Base-by-base conservation (phyloP, 2,797 vertebrate genomes). In the Melanogrammus aeglefinus region DNA sequence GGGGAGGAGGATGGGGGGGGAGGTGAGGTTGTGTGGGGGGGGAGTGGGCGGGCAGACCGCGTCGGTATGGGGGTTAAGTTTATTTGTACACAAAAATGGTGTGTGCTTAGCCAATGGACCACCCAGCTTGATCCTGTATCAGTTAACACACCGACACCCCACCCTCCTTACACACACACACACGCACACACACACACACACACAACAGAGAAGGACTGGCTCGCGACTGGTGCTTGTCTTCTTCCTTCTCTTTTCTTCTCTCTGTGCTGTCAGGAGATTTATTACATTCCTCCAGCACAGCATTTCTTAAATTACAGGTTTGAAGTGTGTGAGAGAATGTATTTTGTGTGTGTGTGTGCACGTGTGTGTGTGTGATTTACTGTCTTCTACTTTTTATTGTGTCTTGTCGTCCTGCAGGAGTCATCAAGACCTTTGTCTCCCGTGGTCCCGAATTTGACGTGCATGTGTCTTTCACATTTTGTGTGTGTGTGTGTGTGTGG, bases 71-170 rank as follows among this genome's bases (percentile, higher is more conserved):
- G 93, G 91, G 91, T 91, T 94, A 91, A 88, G 92, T 95, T 95
- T 95, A 95, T 95, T 95, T 94, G 93, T 95, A 94, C 92, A 94
- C 94, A 95, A 92, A 93, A 92, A 92, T 91, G 89, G 88, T 92
- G 91, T 90, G 88, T 91, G 88, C 85, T 90, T 88, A 89, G 86
- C 81, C 85, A 79, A 74, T 16, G 79, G 92, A 93, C 92, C 92
- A 93, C 92, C 92, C 92, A 92, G 83, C 88, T 86, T 86, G 90
- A 89, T 89, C 84, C 80, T 87, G 90, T 92, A 92, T 93, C 91
- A 90, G 90, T 88, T 92, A 90, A 91, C 91, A 91, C 91, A 83
- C 84, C 21, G 76, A 85, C 88, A 81, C 89, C 86, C 90, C 89
- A 9, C 92, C 87, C 90, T 85, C 31, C 29, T 76, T 74, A 24